Evolutionary conservation across 2,113 vertebrate species (phyloP).

Genomic region (Steatornis caripensis): DNA sequence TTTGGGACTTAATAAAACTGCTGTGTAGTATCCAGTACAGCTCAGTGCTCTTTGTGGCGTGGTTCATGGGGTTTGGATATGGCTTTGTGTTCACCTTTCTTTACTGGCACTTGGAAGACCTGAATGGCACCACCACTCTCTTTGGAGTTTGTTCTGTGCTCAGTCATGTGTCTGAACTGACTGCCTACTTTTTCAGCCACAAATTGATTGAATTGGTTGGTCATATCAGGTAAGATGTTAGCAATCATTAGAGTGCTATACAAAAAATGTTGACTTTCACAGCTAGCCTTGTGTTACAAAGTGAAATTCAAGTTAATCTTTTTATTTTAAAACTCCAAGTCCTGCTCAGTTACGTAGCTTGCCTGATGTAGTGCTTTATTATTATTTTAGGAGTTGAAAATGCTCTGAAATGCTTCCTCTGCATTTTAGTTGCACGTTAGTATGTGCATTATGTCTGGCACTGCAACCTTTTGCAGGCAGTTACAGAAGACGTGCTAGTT

Average conservation of each 20-base stretch:
- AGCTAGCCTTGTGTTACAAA: not conserved
- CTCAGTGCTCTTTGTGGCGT: constrained; percentile 93
- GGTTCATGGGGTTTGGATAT: constrained; percentile 99
- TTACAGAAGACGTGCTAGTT: not conserved
- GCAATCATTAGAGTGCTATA: not conserved
- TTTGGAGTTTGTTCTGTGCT: constrained; percentile 95
- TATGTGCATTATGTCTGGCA: not conserved
- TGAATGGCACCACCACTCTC: constrained; percentile 91
- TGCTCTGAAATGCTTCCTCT: not conserved
- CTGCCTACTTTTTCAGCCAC: constrained; percentile 96
- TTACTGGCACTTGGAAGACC: constrained; percentile 95
- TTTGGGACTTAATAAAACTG: constrained; percentile 85
- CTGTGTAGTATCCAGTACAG: constrained; percentile 92
- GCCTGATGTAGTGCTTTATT: not conserved
- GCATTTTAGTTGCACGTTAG: not conserved
- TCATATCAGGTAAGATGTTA: constrained; percentile 86
- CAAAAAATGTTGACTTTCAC: not conserved
- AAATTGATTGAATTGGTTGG: constrained; percentile 97
- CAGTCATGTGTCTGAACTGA: constrained; percentile 91
- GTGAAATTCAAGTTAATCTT: not conserved
- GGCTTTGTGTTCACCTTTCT: constrained; percentile 98
- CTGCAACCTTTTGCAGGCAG: not conserved
- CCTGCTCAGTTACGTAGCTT: not conserved
- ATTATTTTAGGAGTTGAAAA: not conserved
- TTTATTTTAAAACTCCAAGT: not conserved